phyloP scores from a whole-genome alignment of 2,113 vertebrate species.

The Zapus hudsonius region DNA sequence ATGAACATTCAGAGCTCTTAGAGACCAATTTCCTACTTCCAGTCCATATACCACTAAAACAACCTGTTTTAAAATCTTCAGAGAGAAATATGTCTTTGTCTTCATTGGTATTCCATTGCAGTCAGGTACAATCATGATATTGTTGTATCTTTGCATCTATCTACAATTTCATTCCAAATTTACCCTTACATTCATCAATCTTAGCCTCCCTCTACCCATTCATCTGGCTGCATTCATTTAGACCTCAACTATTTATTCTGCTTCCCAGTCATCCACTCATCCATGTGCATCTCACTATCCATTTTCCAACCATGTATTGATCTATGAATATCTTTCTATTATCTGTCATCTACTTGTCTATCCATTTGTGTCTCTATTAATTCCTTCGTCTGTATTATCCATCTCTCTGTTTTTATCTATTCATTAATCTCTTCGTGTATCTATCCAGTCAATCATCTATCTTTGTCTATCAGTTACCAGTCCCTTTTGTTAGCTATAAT shows the following conservation, averaged over 20 bases:
- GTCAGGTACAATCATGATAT: slow-evolving; percentile 3
- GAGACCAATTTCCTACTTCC: slow-evolving; percentile 13
- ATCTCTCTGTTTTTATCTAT: slow-evolving; percentile 67
- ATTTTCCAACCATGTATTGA: slow-evolving; percentile 80
- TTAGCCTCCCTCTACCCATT: slow-evolving; percentile 56
- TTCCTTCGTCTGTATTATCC: slow-evolving; percentile 72
- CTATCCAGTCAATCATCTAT: slow-evolving; percentile 69
- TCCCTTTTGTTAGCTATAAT: slow-evolving; percentile 73
- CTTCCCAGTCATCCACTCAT: slow-evolving; percentile 71
- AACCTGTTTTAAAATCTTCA: slow-evolving; percentile 56
- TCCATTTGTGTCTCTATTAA: slow-evolving; percentile 76
- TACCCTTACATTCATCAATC: slow-evolving; percentile 63
- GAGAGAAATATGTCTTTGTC: slow-evolving; percentile 44
- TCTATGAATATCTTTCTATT: slow-evolving; percentile 74
- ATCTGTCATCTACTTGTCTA: slow-evolving; percentile 70
- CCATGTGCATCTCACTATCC: slow-evolving; percentile 62
- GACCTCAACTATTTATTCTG: slow-evolving; percentile 76
- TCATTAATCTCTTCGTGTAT: slow-evolving; percentile 68
- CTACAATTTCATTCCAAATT: slow-evolving; percentile 64
- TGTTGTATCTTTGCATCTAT: slow-evolving; percentile 48
- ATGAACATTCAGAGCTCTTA: slow-evolving; percentile 34
- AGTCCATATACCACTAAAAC: background rate
- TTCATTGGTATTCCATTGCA: slow-evolving; percentile 61
- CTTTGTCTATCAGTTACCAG: slow-evolving; percentile 62
- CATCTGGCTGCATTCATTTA: slow-evolving; percentile 71